A percentile compares a stretch with the other conserved stretches of the same genome.
These are phyloP conservation scores for Ectropis grisescens DNA, from an alignment of 1,140 invertebrate species.

Conservation along the genomic window DNA sequence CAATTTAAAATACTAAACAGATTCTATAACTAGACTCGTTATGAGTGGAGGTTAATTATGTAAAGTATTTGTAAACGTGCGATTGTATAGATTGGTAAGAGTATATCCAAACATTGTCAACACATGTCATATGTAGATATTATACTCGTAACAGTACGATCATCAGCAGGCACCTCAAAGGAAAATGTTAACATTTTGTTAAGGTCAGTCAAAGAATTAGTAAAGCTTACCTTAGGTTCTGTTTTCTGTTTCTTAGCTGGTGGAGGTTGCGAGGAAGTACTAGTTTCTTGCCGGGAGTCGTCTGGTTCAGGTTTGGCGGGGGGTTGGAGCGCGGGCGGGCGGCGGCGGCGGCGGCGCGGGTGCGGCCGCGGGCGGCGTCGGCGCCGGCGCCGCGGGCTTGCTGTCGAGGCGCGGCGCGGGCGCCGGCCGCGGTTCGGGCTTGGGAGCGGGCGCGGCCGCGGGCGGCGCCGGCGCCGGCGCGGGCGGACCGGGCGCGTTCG, in stretches of 20 bases:
- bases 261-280: constrained; percentile 71
- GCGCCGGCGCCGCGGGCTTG: constrained; percentile 37
- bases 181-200: too few relatives aligned
- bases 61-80: too few relatives aligned
- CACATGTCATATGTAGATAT: too few relatives aligned
- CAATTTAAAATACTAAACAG: too few relatives aligned
- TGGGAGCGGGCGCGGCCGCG: constrained; percentile 12
- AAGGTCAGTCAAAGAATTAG: too few relatives aligned
- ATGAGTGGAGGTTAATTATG: too few relatives aligned
- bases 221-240: constrained; percentile 72
- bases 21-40: too few relatives aligned
- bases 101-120: too few relatives aligned
- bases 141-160: too few relatives aligned
- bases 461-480: constrained; percentile 16
- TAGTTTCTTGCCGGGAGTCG: constrained; percentile 66
- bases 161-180: too few relatives aligned
- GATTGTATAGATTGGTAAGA: too few relatives aligned
- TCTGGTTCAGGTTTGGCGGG: constrained; percentile 59
- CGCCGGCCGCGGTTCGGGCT: constrained; percentile 48
- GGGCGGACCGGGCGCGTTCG: constrained; percentile 53
- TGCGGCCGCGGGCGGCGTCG: constrained; percentile 42
- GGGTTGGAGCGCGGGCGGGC: constrained; percentile 48
- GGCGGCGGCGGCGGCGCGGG: constrained; percentile 56
- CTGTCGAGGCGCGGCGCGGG: constrained; percentile 44
- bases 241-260: constrained; percentile 78